A percentile compares a stretch with the other conserved stretches of the same genome.
Conservation (phyloP, 1,140 invertebrate genomes). For the Rhynchophorus ferrugineus region DNA sequence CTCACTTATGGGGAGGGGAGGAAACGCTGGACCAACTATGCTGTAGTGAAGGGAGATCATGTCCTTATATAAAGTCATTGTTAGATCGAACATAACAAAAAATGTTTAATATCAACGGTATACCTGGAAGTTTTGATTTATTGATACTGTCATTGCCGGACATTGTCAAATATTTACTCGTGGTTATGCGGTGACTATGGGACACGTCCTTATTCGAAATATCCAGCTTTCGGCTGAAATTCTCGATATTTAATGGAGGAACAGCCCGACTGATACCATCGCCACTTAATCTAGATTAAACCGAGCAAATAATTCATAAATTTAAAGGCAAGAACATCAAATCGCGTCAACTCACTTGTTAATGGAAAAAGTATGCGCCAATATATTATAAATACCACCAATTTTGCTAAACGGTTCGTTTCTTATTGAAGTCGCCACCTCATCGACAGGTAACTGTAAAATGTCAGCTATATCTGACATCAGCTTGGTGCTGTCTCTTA, state of each 20-base stretch:
- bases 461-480: slow-evolving; percentile 21
- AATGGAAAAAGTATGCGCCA: slow-evolving; percentile 23
- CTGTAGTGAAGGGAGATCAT: too few species aligned
- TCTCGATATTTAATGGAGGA: background rate
- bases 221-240: slow-evolving; percentile 3
- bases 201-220: background rate
- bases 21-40: too few species aligned
- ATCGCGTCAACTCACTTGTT: slow-evolving; percentile 10
- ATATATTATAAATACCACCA: slow-evolving; percentile 35
- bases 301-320: background rate
- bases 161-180: too few species aligned
- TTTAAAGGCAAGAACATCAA: background rate
- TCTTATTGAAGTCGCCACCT: slow-evolving; percentile 12
- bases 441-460: slow-evolving; percentile 10
- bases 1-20: too few species aligned
- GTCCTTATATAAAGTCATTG: too few species aligned
- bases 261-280: slow-evolving; percentile 21
- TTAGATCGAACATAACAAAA: too few species aligned
- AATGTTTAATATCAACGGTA: too few species aligned
- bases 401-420: slow-evolving; percentile 31
- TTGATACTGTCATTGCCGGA: too few species aligned
- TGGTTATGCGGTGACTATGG: too few species aligned
- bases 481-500: slow-evolving; percentile 17
- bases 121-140: too few species aligned
- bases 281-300: slow-evolving; percentile 14